phyloP scores from a whole-genome alignment of 2,797 vertebrate genomes.

The Ibycter americanus region DNA sequence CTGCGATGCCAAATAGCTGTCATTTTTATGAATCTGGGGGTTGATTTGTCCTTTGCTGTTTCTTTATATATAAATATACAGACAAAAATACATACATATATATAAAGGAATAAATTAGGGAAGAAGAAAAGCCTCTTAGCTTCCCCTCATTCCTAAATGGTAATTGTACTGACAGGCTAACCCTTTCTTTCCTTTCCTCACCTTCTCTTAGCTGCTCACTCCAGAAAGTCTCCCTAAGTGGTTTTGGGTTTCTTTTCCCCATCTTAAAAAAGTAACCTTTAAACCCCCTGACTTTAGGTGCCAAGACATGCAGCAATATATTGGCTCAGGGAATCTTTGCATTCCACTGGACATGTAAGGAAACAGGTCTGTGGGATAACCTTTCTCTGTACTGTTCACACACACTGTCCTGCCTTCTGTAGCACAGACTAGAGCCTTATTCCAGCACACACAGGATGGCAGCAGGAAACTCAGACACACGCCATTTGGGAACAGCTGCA shows the following conservation, averaged over 20 bases:
- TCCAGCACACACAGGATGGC: background rate
- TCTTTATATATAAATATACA: background rate
- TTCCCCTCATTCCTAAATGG: background rate
- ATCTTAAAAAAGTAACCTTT: background rate
- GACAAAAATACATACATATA: background rate
- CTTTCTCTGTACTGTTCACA: rapidly evolving
- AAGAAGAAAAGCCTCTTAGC: background rate
- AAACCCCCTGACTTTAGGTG: background rate
- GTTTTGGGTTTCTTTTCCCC: rapidly evolving
- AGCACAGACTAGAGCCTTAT: background rate
- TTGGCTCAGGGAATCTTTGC: background rate
- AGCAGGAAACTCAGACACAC: background rate
- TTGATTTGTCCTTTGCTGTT: background rate
- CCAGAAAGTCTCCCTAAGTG: background rate
- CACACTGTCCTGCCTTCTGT: background rate
- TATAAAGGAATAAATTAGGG: background rate
- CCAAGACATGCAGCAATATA: background rate
- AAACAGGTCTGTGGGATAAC: background rate
- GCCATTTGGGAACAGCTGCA: background rate
- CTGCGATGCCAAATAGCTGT: background rate
- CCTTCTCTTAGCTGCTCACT: background rate
- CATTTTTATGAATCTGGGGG: background rate
- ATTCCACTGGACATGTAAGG: rapidly evolving
- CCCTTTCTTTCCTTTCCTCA: background rate
- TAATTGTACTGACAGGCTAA: background rate